Evolutionary conservation across 2,113 vertebrate genomes (phyloP).

Genomic region (Tylochromis polylepis): DNA sequence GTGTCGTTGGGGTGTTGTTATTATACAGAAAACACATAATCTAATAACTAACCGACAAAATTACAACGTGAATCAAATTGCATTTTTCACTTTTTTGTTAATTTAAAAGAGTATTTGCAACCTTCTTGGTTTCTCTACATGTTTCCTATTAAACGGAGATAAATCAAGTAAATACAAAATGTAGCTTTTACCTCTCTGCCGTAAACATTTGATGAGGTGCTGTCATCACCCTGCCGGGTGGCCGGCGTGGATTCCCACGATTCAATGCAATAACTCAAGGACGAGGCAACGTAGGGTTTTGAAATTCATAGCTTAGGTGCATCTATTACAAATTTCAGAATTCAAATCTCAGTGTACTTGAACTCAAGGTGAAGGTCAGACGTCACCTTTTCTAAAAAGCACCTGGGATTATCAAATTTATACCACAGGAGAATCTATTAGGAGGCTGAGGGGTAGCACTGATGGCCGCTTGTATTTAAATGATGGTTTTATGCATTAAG

Average conservation of each 20-base stretch:
- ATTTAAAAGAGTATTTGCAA: background rate
- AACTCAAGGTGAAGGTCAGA: background rate
- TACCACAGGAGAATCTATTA: background rate
- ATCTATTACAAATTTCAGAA: background rate
- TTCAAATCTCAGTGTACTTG: background rate
- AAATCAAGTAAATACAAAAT: background rate
- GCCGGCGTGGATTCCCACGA: background rate
- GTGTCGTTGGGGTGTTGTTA: background rate
- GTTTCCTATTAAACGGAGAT: background rate
- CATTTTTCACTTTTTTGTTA: background rate
- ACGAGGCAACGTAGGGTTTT: background rate
- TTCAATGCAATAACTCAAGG: background rate
- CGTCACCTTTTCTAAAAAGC: background rate
- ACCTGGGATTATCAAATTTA: background rate
- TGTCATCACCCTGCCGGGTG: background rate
- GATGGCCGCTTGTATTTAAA: background rate
- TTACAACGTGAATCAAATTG: background rate
- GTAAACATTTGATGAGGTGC: background rate
- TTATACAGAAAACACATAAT: background rate
- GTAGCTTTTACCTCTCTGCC: background rate
- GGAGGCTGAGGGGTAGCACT: background rate
- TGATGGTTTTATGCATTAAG: background rate
- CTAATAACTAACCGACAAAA: background rate
- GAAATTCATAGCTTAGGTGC: background rate
- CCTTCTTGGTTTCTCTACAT: background rate